These are phyloP conservation scores for Zenarchopterus dispar DNA, from an alignment of 2,797 vertebrate genomes.

Conservation along the genomic window DNA sequence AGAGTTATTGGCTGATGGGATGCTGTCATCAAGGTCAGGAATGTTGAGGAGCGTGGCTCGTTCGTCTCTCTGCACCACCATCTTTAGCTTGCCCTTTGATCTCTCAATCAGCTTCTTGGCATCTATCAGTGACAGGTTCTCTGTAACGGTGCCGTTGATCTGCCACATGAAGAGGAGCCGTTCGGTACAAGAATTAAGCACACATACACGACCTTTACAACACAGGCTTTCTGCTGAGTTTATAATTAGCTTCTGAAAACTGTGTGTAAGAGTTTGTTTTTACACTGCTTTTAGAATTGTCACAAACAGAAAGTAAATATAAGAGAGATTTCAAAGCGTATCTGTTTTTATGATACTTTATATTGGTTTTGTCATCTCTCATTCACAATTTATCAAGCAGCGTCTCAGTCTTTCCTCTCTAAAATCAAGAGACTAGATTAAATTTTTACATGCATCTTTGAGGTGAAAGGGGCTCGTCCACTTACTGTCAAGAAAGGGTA, in stretches of 20 bases:
- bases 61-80: slow-evolving; percentile 98
- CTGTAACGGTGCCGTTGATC: slow-evolving; percentile 99
- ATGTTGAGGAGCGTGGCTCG: slow-evolving; percentile 93
- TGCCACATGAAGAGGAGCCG: slow-evolving; percentile 56
- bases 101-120: slow-evolving; percentile 98
- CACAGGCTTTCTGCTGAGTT: background rate
- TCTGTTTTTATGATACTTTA: too few species aligned
- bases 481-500: slow-evolving; percentile 15
- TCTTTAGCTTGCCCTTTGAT: slow-evolving; percentile 98
- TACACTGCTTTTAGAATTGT: background rate
- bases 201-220: slow-evolving; percentile 1
- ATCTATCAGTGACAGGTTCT: slow-evolving; percentile 98
- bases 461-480: slow-evolving; percentile 8
- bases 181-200: slow-evolving; percentile 25
- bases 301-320: slow-evolving; percentile 1
- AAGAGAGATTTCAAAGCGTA: background rate
- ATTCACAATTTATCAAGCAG: too few species aligned
- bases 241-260: slow-evolving; percentile 3
- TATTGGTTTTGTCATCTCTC: too few species aligned
- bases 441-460: slow-evolving; percentile 9
- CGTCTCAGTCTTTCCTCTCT: too few species aligned
- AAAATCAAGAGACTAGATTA: background rate
- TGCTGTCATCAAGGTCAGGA: slow-evolving; percentile 97
- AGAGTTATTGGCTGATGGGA: slow-evolving; percentile 95
- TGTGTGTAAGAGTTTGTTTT: background rate